These are phyloP conservation scores for Lordiphosa mommai DNA, from an alignment of 1,140 invertebrate species.

Conservation along the genomic window DNA sequence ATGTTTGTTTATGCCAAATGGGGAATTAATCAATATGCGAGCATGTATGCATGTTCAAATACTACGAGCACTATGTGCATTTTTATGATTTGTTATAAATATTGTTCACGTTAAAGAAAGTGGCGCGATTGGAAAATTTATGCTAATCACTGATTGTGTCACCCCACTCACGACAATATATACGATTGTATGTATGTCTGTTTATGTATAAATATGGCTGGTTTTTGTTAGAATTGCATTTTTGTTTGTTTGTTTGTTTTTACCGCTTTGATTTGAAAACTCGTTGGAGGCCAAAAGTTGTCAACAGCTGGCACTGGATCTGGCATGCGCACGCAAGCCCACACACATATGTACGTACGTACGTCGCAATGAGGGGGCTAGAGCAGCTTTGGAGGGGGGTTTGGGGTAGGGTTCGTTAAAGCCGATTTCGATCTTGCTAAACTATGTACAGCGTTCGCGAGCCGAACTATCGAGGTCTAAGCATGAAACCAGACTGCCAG, in stretches of 20 bases:
- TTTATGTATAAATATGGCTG: background rate
- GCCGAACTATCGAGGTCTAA: constrained; percentile 53
- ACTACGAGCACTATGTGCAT: too few relatives aligned
- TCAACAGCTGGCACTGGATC: constrained; percentile 17
- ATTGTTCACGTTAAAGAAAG: background rate
- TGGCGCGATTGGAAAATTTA: background rate
- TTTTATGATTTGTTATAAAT: too few relatives aligned
- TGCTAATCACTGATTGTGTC: constrained; percentile 2
- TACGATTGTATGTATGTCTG: background rate
- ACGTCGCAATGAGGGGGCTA: background rate
- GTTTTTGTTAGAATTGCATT: constrained; percentile 5
- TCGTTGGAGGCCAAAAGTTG: constrained; percentile 20
- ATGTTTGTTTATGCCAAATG: too few relatives aligned
- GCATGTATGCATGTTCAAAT: background rate
- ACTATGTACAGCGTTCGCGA: constrained; percentile 16
- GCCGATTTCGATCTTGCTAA: constrained; percentile 36
- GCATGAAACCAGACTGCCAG: constrained; percentile 47
- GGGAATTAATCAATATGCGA: constrained; percentile 2
- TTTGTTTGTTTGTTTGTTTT: constrained; percentile 27
- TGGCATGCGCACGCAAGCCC: constrained; percentile 19
- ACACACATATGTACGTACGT: background rate
- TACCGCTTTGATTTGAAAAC: constrained; percentile 41
- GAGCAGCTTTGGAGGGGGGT: background rate
- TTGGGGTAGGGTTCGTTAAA: background rate
- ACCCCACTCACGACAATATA: constrained; percentile 3